Evolutionary conservation across 2,888 invertebrate genomes (phyloP), one percentile per base, ranked within the genome.

Genomic region (Lasioglossum leucozonium): DNA sequence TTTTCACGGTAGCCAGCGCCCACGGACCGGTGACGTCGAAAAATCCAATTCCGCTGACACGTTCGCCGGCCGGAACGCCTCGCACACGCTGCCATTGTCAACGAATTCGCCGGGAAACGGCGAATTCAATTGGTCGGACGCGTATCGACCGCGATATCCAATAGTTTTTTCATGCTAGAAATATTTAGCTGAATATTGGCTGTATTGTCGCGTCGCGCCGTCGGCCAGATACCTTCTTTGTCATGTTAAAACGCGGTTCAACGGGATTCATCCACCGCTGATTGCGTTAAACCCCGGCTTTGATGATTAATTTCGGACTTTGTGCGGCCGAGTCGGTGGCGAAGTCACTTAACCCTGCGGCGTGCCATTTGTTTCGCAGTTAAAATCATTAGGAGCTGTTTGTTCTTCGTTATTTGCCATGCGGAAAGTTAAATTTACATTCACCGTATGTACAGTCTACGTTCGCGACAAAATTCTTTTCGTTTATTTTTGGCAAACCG

Each of bases 41-140:
- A 77, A 84, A 81, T 84, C 69, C 72, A 75, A 76, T 72, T 18
- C 62, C 5, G 26, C 34, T 5, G 42, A 34, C 67, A 37, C 22
- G 37, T n/a, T 58, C 58, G 58, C 16, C 47, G 16, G 8, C 22
- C 40, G 71, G 30, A 37, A 77, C 71, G 11, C 47, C 40, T 77
- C 47, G 22, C 55, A 16, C 37, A 71, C 58, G 37, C 16, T 44
- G 18, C 71, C 40, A 58, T 58, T 58, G 55, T 72, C 55, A 22
- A 55, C 72, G 72, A 72, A 72, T 72, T 67, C 16, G 62, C 34
- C 22, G 37, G 65, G n/a, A 67, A 30, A 34, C 51, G 72, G 4
- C 30, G 72, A 72, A 72, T 72, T 30, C 16, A 34, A 51, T 77
- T 26, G 34, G n/a, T 44, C 44, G 62, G 42, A n/a, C 22, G 44